A percentile compares a stretch with the other conserved stretches of the same genome.
phyloP scores from a whole-genome alignment of 2,113 vertebrate genomes.

The Scomber colias region DNA sequence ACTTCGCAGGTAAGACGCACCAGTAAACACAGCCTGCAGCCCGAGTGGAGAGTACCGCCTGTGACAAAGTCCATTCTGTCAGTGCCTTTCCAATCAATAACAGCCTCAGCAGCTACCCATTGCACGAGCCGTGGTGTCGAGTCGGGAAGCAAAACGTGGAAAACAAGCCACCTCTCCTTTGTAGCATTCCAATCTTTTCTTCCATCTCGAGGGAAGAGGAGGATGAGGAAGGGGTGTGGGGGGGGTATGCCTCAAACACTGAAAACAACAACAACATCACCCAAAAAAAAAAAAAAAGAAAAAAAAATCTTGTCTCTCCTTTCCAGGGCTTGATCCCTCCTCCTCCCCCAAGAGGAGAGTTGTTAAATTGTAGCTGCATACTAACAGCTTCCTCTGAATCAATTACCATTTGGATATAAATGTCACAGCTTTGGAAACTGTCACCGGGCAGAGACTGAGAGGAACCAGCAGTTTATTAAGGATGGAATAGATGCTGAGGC shows the following conservation, averaged over 20 bases:
- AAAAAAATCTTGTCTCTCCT: constrained; percentile 32
- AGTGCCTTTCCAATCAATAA: constrained; percentile 68
- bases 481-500: constrained; percentile 20
- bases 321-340: constrained; percentile 44
- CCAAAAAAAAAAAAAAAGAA: not conserved
- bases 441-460: constrained; percentile 67
- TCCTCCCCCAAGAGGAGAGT: constrained; percentile 39
- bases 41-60: constrained; percentile 43
- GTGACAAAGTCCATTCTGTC: constrained; percentile 70
- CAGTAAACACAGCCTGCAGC: constrained; percentile 69
- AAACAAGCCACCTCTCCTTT: constrained; percentile 56
- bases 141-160: constrained; percentile 36
- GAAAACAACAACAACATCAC: constrained; percentile 49
- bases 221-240: too few relatives aligned
- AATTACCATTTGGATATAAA: constrained; percentile 83
- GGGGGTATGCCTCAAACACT: constrained; percentile 27
- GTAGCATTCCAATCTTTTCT: constrained; percentile 18
- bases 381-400: constrained; percentile 78
- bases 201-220: constrained; percentile 7
- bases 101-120: constrained; percentile 45
- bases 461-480: constrained; percentile 56
- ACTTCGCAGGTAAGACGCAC: constrained; percentile 50
- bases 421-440: constrained; percentile 76
- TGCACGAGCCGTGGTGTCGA: not conserved
- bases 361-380: constrained; percentile 72